Evolutionary conservation across 2,797 vertebrate genomes (phyloP), one percentile per base, ranked within the genome.

Genomic region (Pogoniulus pusillus): DNA sequence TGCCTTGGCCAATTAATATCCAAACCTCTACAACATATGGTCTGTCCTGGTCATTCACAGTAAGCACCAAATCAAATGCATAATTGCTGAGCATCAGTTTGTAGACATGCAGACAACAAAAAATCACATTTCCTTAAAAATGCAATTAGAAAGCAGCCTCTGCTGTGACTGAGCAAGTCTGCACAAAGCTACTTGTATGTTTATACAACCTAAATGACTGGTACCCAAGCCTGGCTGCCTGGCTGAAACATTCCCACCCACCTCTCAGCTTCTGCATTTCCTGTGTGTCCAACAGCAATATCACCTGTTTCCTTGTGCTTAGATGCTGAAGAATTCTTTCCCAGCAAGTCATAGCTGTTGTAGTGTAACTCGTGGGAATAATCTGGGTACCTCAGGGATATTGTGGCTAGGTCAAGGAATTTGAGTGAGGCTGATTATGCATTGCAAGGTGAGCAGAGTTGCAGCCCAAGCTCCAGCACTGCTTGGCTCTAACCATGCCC

Each of bases 321-420:
- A 2, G 59, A 49, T 83, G 92, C 66, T 4, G 32, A 4, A 12
- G 91, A 57, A 96, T 96, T 95, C 93, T 94, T 95, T 95, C 94
- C 94, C 95, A 96, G 74, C 57, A 70, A 95, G 80, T 95, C 94
- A 94, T 60, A 88, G 76, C 76, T 85, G 57, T 69, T 79, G 78
- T 20, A 81, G 71, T 55, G 30, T 24, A 82, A 1, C 78, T 30
- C 65, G 89, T 92, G 92, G 79, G 90, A 70, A 83, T 20, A 72
- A 82, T 69, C 4, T 35, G 90, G 75, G 77, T 82, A 85, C 75
- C 93, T 75, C 23, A 34, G 89, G 90, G 58, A 94, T 82, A 5
- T 4, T 91, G 94, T 87, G 93, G 92, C 89, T 37, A 41, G 87
- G 73, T 83, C 91, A 94, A 12, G 5, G 32, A 60, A 76, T 15